Evolutionary conservation across 35 echinoderm and acorn worm species (phyloP), one percentile per base, ranked within the genome.

Genomic region (Patiria miniata): DNA sequence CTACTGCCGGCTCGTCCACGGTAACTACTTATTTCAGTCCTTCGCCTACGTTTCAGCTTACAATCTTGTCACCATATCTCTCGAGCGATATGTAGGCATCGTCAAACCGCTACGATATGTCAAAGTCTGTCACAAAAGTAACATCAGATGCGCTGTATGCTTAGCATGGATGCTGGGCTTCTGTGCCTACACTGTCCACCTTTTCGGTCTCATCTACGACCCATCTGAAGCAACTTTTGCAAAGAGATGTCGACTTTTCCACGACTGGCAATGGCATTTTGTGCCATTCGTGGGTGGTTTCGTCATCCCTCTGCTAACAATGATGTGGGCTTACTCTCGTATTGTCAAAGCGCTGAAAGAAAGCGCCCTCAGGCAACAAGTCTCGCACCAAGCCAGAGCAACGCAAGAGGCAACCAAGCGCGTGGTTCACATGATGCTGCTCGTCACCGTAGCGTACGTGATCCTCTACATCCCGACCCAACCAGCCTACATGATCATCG

Each of bases 211-310:
- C 2, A 10, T 9, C 1, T 73, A 73, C 26, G 42, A 47, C 12
- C 42, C 42, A 47, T 47, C 42, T 47, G 12, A 47, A 47, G 42
- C 42, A 47, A 47, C 42, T 4, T 47, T 6, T 47, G 21, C 26
- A 32, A 1, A 7, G 14, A 22, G 65, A 34, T 73, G 65, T 73
- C 14, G 34, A 23, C 65, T 73, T 73, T 18, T 28, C 10, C 65
- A 73, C 26, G 65, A 73, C 15, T 73, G 65, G 65, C 65, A 7
- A 28, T 73, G 65, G 65, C 65, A 73, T 34, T 73, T 73, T 73
- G 29, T 73, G 65, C 65, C 30, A 34, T 36, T 73, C 26, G 34
- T 73, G 8, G 65, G 23, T 14, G 65, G 65, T 7, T 73, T 30
- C 65, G 1, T 73, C 3, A 23, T 23, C 30, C 65, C 65, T 32